A percentile compares a stretch with the other conserved stretches of the same genome.
phyloP scores from a whole-genome alignment of 2,797 vertebrate species.

The Benthosema pterotum region DNA sequence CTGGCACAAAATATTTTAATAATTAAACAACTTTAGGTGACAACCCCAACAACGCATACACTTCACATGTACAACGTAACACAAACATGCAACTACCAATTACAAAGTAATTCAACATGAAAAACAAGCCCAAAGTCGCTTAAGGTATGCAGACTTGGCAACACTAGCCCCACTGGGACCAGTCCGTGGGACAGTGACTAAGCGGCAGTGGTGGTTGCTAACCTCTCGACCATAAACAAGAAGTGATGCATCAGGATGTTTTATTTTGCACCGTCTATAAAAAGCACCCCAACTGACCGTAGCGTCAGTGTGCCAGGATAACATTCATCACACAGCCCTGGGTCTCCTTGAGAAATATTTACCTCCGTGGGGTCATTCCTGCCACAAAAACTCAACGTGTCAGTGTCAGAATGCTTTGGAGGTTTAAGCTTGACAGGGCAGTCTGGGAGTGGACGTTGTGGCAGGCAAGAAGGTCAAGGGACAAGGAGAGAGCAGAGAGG shows the following conservation, averaged over 20 bases:
- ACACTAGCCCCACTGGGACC: conserved; percentile 37
- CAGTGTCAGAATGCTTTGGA: conserved; percentile 44
- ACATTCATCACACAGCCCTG: conserved; percentile 5
- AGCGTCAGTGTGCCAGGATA: background rate
- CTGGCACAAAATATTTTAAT: too few relatives aligned
- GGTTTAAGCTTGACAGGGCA: conserved; percentile 15
- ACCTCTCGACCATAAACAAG: conserved; percentile 36
- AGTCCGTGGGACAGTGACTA: conserved; percentile 50
- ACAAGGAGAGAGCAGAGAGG: conserved; percentile 29
- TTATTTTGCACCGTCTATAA: conserved; percentile 30
- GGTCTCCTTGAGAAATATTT: conserved; percentile 23
- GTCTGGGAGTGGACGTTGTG: conserved; percentile 13
- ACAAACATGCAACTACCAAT: too few relatives aligned
- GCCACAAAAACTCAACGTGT: conserved; percentile 34
- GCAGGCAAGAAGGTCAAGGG: conserved; percentile 44
- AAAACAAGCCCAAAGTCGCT: too few relatives aligned
- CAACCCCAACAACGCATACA: too few relatives aligned
- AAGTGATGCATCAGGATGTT: conserved; percentile 23
- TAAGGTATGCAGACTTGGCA: too few relatives aligned
- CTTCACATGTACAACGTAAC: too few relatives aligned
- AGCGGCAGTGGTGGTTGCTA: conserved; percentile 53
- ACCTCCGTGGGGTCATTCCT: conserved; percentile 18
- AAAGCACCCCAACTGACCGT: conserved; percentile 19
- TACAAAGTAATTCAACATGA: too few relatives aligned
- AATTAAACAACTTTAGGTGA: too few relatives aligned